A percentile compares a stretch with the other conserved stretches of the same genome.
These are phyloP conservation scores for Drosophila gaucha DNA, from an alignment of 2,888 invertebrate genomes.

Conservation along the genomic window DNA sequence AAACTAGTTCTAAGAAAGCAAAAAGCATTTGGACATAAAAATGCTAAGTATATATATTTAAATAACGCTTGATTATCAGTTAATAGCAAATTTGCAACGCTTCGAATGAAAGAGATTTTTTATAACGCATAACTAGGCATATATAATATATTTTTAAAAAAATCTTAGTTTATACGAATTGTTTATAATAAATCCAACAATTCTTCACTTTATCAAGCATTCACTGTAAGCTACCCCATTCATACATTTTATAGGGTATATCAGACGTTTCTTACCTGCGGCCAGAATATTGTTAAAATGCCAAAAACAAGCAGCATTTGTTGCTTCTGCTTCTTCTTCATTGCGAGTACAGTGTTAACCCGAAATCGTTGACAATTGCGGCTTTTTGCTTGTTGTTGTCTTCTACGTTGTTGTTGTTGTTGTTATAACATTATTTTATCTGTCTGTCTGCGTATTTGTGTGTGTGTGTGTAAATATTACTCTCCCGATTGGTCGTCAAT, in stretches of 20 bases:
- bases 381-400: slow-evolving; percentile 16
- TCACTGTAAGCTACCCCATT: background rate
- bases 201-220: background rate
- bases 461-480: slow-evolving; percentile 11
- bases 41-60: background rate
- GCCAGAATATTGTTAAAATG: slow-evolving; percentile 56
- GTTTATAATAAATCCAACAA: background rate
- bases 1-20: no score
- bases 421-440: slow-evolving; percentile 56
- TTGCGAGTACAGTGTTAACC: slow-evolving; percentile 45
- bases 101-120: background rate
- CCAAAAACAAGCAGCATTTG: slow-evolving; percentile 39
- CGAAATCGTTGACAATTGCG: slow-evolving; percentile 23
- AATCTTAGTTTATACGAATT: background rate
- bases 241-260: background rate
- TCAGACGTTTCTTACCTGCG: slow-evolving; percentile 47
- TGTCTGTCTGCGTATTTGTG: slow-evolving; percentile 13
- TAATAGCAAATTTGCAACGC: background rate
- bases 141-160: background rate
- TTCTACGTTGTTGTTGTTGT: slow-evolving; percentile 10
- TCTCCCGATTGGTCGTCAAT: slow-evolving; percentile 39
- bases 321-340: slow-evolving; percentile 44
- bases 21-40: background rate
- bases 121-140: background rate
- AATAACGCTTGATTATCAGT: background rate